Conservation (phyloP, 2,113 vertebrate species). For the Sorex fumeus region DNA sequence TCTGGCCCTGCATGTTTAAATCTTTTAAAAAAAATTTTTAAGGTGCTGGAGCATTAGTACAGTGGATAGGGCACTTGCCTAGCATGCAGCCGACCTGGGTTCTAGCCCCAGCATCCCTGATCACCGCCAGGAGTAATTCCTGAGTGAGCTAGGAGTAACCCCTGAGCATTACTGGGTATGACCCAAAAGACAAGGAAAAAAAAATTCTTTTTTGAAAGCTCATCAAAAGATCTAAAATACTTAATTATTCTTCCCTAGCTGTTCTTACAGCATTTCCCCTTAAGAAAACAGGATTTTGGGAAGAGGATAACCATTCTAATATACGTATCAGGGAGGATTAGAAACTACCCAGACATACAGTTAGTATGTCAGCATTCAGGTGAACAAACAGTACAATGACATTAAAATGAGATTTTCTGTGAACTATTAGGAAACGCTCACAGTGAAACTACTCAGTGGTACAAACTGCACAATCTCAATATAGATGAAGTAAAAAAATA, state of each 20-base stretch:
- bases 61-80: no score
- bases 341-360: constrained; percentile 2
- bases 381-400: background rate
- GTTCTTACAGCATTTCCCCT: constrained; percentile 22
- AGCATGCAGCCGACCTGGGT: no score
- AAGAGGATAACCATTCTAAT: constrained; percentile 22
- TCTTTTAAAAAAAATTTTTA: no score
- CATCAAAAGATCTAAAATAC: constrained; percentile 36
- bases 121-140: no score
- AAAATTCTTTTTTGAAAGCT: background rate
- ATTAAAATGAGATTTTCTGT: constrained; percentile 33
- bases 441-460: constrained; percentile 34
- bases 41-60: no score
- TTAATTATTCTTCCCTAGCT: constrained; percentile 33
- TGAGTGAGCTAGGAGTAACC: no score
- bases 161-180: no score
- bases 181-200: no score
- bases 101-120: no score
- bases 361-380: background rate
- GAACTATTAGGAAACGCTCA: constrained; percentile 41
- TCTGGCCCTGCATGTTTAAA: no score
- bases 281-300: constrained; percentile 46
- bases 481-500: constrained; percentile 37
- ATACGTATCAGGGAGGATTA: constrained; percentile 18
- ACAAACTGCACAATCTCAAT: constrained; percentile 24